Evolutionary conservation across 2,888 invertebrate species (phyloP).

Genomic region (Notodonta dromedarius): DNA sequence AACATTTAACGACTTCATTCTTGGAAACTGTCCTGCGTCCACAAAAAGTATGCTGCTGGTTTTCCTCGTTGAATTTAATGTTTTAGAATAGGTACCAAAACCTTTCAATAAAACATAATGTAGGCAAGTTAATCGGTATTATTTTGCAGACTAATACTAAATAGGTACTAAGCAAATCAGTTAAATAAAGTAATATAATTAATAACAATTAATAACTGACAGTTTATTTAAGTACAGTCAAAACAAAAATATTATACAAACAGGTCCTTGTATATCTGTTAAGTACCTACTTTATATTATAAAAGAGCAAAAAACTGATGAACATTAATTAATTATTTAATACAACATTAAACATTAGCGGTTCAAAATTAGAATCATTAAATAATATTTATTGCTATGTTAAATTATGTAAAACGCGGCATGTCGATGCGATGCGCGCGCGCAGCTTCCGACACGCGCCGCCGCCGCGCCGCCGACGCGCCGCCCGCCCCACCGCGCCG

Average conservation of each 20-base stretch:
- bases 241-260: no score
- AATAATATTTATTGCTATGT: slow-evolving; percentile 21
- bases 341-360: slow-evolving; percentile 7
- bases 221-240: no score
- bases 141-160: no score
- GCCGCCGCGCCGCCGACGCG: slow-evolving; percentile 9
- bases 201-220: no score
- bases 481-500: slow-evolving; percentile 1
- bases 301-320: background rate
- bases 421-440: slow-evolving; percentile 43
- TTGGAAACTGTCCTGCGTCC: slow-evolving; percentile 1
- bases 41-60: slow-evolving; percentile 1
- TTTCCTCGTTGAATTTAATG: background rate
- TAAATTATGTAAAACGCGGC: slow-evolving; percentile 36
- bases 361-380: slow-evolving; percentile 13
- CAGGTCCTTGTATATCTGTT: no score
- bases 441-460: slow-evolving; percentile 41
- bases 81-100: no score
- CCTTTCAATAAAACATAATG: no score
- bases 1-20: slow-evolving; percentile 10
- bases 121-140: no score
- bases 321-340: background rate
- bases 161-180: no score
- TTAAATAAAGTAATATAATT: no score
- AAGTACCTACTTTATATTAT: no score